These are phyloP conservation scores for Dyspetes luteomarginatus DNA, from an alignment of 2,888 invertebrate genomes.

Conservation along the genomic window DNA sequence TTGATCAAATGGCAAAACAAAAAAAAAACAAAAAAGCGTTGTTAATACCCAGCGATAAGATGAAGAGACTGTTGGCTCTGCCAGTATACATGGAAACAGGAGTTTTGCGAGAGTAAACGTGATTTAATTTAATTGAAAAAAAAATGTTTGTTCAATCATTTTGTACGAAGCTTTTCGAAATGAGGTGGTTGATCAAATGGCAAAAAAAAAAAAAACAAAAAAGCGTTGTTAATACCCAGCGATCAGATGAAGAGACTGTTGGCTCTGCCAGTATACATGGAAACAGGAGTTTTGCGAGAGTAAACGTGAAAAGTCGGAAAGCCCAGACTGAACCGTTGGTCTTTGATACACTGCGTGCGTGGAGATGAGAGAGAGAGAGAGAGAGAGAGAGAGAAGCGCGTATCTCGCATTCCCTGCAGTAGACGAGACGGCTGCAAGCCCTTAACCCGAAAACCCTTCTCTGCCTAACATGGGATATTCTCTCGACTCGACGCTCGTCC, in stretches of 20 bases:
- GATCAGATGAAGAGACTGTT: not conserved
- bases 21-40: no score
- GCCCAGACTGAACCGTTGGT: constrained; percentile 1
- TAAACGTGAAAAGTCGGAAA: not conserved
- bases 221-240: no score
- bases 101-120: no score
- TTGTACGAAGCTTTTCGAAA: no score
- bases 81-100: no score
- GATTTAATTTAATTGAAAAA: no score
- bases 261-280: not conserved
- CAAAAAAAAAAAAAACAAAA: no score
- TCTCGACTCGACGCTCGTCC: constrained; percentile 16
- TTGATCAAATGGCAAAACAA: no score
- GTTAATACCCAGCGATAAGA: no score
- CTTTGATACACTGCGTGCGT: constrained; percentile 6
- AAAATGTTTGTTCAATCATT: no score
- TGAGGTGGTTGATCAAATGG: no score
- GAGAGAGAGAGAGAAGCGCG: not conserved
- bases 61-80: no score
- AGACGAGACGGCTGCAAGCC: constrained; percentile 3
- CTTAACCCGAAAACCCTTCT: not conserved
- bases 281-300: not conserved
- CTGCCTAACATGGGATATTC: constrained; percentile 3
- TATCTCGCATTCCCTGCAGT: not conserved
- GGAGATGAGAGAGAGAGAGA: not conserved